Base-by-base conservation (phyloP, 2,797 vertebrate species). In the Triplophysa yarkandensis region DNA sequence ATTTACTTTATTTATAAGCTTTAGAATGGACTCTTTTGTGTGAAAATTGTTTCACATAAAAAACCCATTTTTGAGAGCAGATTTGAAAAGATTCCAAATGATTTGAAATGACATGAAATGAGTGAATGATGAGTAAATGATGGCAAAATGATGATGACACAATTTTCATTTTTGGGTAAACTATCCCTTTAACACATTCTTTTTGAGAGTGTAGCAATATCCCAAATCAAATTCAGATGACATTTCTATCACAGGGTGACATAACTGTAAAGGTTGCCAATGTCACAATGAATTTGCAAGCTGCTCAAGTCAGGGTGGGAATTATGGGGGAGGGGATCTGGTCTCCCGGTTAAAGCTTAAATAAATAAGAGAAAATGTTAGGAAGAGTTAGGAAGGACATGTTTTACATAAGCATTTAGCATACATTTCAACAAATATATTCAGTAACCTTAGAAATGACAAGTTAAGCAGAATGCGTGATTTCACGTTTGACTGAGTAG, bases 161-260 rank as follows among this genome's bases (percentile, higher is more conserved):
- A n/a, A n/a, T 3, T 30, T 30, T 30, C 30, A 30, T 30, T 30
- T 30, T 3, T 30, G 30, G 30, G 30, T 30, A 6, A 30, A 30
- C 3, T 30, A 30, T 30, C 30, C 3, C 30, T 3, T 30, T 30
- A 30, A 30, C 30, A 39, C 36, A 39, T 39, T 11, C 36, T 39
- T 36, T 46, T 48, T n/a, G 32, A 61, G 46, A 4, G 21, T 21
- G 30, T 7, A 46, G 43, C 34, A 41, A 6, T 17, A 28, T 21
- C 17, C 1, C 4, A 61, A 34, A 30, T 58, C 27, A 58, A 58
- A 58, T 32, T 17, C 28, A 32, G 55, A 30, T 2, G 16, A 58
- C 55, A 58, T 58, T 58, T 32, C 55, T 58, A 28, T 3, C 55
- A 58, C 55, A 32, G 17, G 28, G 55, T 58, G 17, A 58, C 27